A percentile compares a stretch with the other conserved stretches of the same genome.
phyloP scores from a whole-genome alignment of 2,797 vertebrate genomes.

The Coendou prehensilis region DNA sequence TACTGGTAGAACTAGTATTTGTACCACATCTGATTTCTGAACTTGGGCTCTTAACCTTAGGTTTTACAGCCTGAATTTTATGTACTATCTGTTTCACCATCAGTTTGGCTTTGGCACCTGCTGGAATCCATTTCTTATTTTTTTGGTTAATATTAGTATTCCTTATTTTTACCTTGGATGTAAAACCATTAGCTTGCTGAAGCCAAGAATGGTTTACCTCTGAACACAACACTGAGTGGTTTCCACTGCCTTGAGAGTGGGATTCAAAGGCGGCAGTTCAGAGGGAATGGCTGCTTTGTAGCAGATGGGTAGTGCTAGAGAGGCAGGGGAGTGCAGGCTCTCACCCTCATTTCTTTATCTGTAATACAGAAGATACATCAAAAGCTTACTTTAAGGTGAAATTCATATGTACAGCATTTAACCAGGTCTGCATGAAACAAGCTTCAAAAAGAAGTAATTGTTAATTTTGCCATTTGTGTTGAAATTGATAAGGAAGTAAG shows the following conservation, averaged over 20 bases:
- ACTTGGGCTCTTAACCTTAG: not conserved
- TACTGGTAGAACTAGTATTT: not conserved
- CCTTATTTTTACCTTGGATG: not conserved
- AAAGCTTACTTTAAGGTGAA: not conserved
- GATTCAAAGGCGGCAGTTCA: not conserved
- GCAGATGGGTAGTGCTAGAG: not conserved
- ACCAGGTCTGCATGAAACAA: not conserved
- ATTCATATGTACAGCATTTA: conserved; percentile 11
- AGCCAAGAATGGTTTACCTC: not conserved
- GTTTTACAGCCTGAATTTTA: not conserved
- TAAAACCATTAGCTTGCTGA: not conserved
- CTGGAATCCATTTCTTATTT: not conserved
- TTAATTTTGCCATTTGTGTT: not conserved
- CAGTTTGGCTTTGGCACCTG: not conserved
- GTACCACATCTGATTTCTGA: not conserved
- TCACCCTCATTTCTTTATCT: conserved; percentile 3
- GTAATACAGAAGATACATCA: not conserved
- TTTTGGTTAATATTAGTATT: conserved; percentile 2
- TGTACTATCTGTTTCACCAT: not conserved
- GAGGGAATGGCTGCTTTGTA: not conserved
- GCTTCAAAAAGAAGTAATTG: not conserved
- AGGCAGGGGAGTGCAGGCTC: not conserved
- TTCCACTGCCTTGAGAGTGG: not conserved
- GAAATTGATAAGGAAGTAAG: conserved; percentile 24
- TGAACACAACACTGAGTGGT: not conserved